These are phyloP conservation scores for Sclerodermus sp. DNA, from an alignment of 2,888 invertebrate species.

Conservation along the genomic window DNA sequence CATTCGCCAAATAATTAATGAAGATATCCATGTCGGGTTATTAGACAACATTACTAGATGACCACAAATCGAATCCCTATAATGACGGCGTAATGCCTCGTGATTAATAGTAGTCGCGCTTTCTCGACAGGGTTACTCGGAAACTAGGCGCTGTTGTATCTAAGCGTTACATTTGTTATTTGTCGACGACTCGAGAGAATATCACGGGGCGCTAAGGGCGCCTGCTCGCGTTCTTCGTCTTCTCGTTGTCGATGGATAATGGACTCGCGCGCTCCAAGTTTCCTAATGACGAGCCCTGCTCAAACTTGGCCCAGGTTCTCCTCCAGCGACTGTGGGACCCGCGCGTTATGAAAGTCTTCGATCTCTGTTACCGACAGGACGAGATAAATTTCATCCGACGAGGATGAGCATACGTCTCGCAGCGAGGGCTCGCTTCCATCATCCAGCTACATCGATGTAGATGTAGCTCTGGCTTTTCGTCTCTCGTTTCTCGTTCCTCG, in stretches of 20 bases:
- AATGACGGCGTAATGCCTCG: not conserved
- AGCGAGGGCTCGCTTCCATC: slow-evolving; percentile 37
- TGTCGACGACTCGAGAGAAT: slow-evolving; percentile 16
- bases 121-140: not conserved
- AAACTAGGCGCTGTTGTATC: slow-evolving; percentile 7
- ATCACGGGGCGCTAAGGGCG: not conserved
- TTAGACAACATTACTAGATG: no score
- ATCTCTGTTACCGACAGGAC: slow-evolving; percentile 22
- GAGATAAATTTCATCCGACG: slow-evolving; percentile 30
- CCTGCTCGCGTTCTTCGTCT: not conserved
- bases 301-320: slow-evolving; percentile 12
- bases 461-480: no score
- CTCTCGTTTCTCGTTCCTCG: slow-evolving; percentile 26
- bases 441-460: slow-evolving; percentile 34
- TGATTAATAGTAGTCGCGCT: not conserved
- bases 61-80: no score
- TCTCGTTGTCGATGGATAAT: slow-evolving; percentile 15
- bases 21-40: no score
- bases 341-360: slow-evolving; percentile 27
- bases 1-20: no score
- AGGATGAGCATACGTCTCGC: slow-evolving; percentile 33
- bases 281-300: slow-evolving; percentile 12
- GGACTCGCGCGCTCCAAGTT: slow-evolving; percentile 14
- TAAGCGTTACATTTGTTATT: slow-evolving; percentile 16
- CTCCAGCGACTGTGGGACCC: slow-evolving; percentile 2